Conservation (phyloP, 2,888 invertebrate species). For the Drosophila ustulata region DNA sequence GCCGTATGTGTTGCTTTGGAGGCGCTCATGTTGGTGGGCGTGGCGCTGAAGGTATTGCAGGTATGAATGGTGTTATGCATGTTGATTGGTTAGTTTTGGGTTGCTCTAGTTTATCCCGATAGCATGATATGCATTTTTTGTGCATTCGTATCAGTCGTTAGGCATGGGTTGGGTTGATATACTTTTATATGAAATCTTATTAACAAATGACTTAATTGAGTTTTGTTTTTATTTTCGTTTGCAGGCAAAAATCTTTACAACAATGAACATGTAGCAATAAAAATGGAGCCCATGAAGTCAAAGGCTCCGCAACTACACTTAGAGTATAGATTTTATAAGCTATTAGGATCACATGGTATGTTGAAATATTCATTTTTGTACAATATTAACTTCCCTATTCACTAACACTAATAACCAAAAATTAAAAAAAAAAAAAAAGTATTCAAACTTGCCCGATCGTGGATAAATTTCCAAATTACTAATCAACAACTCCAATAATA, state of each 20-base stretch:
- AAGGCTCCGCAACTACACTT: conserved; percentile 99
- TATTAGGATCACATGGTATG: conserved; percentile 98
- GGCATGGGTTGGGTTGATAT: conserved; percentile 39
- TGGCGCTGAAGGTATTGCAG: conserved; percentile 55
- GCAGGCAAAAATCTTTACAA: conserved; percentile 99
- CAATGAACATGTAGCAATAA: conserved; percentile 99
- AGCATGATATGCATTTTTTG: conserved; percentile 47
- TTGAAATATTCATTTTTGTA: conserved; percentile 45
- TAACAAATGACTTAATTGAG: conserved; percentile 10
- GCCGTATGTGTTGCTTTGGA: conserved; percentile 83
- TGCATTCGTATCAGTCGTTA: conserved; percentile 34
- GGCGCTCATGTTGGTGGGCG: conserved; percentile 68
- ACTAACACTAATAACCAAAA: conserved; percentile 32
- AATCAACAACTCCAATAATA: conserved; percentile 48
- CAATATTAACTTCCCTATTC: background rate
- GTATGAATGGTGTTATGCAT: conserved; percentile 54
- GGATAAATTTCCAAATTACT: conserved; percentile 46
- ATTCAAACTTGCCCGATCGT: conserved; percentile 36
- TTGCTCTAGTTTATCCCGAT: conserved; percentile 17
- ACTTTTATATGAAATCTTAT: background rate
- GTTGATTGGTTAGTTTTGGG: conserved; percentile 31
- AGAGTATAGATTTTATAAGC: conserved; percentile 99
- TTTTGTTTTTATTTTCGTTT: conserved; percentile 75
- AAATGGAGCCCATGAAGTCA: conserved; percentile 99
- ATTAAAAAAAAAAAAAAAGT: conserved; percentile 1